phyloP scores from a whole-genome alignment of 2,113 vertebrate species.

The Leptobrachium leishanense region DNA sequence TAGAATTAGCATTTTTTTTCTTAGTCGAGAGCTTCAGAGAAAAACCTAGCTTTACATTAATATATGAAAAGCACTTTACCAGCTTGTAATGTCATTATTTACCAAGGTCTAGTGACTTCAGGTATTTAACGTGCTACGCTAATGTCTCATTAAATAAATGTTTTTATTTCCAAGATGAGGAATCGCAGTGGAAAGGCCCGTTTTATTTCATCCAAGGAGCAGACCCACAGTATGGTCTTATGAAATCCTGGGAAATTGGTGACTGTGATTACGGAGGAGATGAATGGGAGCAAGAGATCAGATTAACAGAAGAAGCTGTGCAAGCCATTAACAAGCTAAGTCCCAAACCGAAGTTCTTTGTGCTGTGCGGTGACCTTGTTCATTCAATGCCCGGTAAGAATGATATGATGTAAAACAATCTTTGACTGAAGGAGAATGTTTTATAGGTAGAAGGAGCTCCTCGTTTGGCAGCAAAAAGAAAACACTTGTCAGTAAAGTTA shows the following conservation, averaged over 20 bases:
- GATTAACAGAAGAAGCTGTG: constrained; percentile 79
- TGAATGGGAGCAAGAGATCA: constrained; percentile 87
- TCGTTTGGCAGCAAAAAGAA: background rate
- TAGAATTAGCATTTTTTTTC: constrained; percentile 5
- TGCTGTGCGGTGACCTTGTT: constrained; percentile 88
- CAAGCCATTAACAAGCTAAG: constrained; percentile 79
- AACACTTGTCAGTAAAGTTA: background rate
- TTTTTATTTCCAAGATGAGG: constrained; percentile 66
- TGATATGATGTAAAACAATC: background rate
- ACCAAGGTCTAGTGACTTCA: background rate
- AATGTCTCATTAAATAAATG: background rate
- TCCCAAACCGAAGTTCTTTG: constrained; percentile 85
- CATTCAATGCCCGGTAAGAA: constrained; percentile 91
- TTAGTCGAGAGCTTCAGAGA: background rate
- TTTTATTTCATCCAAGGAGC: constrained; percentile 93
- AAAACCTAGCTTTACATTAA: constrained; percentile 2
- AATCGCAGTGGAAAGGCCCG: constrained; percentile 81
- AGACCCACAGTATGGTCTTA: constrained; percentile 93
- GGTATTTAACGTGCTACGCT: background rate
- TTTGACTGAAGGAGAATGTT: background rate
- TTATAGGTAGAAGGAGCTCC: background rate
- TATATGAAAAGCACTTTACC: constrained; percentile 13
- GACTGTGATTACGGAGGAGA: constrained; percentile 78
- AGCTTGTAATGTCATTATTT: background rate
- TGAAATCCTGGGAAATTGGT: constrained; percentile 87